These are phyloP conservation scores for Syngnathus rostellatus DNA, from an alignment of 2,797 vertebrate genomes.

Conservation along the genomic window DNA sequence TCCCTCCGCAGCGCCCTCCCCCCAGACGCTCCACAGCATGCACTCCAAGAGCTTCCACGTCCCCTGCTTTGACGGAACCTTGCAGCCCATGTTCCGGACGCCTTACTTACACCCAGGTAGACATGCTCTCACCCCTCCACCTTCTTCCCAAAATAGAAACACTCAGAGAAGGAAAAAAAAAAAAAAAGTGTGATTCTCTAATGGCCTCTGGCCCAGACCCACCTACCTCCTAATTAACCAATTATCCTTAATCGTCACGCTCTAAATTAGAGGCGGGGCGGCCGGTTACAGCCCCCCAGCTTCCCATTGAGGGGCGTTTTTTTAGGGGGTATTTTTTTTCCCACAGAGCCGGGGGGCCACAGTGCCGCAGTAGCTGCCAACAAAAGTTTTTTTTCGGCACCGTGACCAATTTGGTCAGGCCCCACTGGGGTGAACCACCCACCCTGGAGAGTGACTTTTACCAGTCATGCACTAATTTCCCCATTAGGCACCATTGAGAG, in stretches of 20 bases:
- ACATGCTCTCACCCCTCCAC: constrained; percentile 41
- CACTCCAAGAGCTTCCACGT: constrained; percentile 85
- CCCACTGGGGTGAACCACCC: constrained; percentile 76
- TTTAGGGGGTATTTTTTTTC: constrained; percentile 73
- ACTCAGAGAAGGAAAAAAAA: constrained; percentile 5
- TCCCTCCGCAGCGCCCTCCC: constrained; percentile 68
- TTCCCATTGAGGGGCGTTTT: constrained; percentile 68
- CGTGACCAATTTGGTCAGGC: constrained; percentile 83
- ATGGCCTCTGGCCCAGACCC: constrained; percentile 67
- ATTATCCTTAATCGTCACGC: constrained; percentile 90
- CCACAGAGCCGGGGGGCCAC: constrained; percentile 73
- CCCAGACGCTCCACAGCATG: constrained; percentile 65
- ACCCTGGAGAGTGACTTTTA: constrained; percentile 69
- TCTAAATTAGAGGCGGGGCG: constrained; percentile 75
- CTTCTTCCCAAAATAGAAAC: constrained; percentile 19
- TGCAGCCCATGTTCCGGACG: constrained; percentile 88
- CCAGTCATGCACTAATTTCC: constrained; percentile 88
- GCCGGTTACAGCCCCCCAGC: constrained; percentile 43
- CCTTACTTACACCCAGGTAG: constrained; percentile 88
- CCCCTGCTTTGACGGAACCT: constrained; percentile 87
- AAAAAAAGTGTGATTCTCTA: constrained; percentile 77
- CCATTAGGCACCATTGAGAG: constrained; percentile 77
- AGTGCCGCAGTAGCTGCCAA: constrained; percentile 64
- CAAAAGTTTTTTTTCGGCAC: constrained; percentile 75
- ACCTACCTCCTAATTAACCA: constrained; percentile 80